These are phyloP conservation scores for Caligus rogercresseyi DNA, from an alignment of 1,140 invertebrate species.

Conservation along the genomic window DNA sequence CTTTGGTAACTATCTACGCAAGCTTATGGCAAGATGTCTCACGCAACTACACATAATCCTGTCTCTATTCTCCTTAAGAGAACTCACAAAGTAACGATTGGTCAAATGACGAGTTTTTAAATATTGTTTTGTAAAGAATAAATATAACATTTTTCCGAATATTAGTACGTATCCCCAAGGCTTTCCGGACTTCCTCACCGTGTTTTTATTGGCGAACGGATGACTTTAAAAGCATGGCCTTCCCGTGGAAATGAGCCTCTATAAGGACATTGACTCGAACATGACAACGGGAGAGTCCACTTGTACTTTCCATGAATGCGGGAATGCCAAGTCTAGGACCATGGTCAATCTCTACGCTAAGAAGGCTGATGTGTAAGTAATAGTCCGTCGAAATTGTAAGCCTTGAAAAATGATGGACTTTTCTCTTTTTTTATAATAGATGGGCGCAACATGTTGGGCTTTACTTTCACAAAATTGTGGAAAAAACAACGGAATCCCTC, in stretches of 20 bases:
- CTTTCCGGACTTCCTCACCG: not conserved
- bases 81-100: too few relatives aligned
- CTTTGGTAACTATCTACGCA: too few relatives aligned
- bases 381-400: not conserved
- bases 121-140: too few relatives aligned
- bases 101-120: too few relatives aligned
- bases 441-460: not conserved
- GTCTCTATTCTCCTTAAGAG: too few relatives aligned
- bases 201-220: not conserved
- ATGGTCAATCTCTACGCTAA: not conserved
- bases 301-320: not conserved
- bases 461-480: not conserved
- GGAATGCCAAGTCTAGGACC: not conserved
- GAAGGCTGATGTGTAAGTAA: not conserved
- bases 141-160: not conserved
- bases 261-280: not conserved
- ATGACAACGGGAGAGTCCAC: not conserved
- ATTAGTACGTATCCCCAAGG: not conserved
- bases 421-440: not conserved
- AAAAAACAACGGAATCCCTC: not conserved
- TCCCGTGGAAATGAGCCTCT: not conserved
- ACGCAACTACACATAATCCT: too few relatives aligned
- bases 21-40: too few relatives aligned
- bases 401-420: not conserved
- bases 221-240: not conserved